Conservation (phyloP, 2,888 invertebrate species). For the Chouioia cunea region DNA sequence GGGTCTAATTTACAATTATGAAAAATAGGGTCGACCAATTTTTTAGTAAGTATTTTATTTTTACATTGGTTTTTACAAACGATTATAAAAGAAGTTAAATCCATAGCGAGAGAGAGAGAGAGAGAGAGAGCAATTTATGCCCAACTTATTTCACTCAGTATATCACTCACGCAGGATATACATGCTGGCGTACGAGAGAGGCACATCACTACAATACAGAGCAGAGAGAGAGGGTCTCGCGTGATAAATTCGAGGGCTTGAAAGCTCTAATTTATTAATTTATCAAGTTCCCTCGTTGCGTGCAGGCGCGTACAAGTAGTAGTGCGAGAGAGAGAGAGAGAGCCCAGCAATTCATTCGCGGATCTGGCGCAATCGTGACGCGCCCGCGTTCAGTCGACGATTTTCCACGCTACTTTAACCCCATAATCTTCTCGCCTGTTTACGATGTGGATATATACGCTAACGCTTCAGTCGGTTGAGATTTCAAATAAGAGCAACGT, state of each 20-base stretch:
- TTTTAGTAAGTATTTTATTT: too few relatives aligned
- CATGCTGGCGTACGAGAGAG: constrained; percentile 47
- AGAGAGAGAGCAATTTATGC: too few relatives aligned
- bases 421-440: constrained; percentile 32
- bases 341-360: constrained; percentile 43
- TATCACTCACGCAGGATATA: not conserved
- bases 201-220: constrained; percentile 26
- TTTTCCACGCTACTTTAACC: constrained; percentile 36
- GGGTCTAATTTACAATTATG: too few relatives aligned
- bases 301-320: not conserved
- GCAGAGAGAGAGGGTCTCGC: constrained; percentile 47
- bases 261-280: constrained; percentile 62
- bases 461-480: not conserved
- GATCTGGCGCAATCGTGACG: constrained; percentile 36
- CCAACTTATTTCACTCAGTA: too few relatives aligned
- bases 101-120: too few relatives aligned
- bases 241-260: constrained; percentile 61
- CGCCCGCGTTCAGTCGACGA: constrained; percentile 12
- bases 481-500: too few relatives aligned
- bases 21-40: too few relatives aligned
- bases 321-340: not conserved
- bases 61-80: too few relatives aligned
- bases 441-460: constrained; percentile 2
- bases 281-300: constrained; percentile 52
- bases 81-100: too few relatives aligned